Evolutionary conservation across 1,140 invertebrate species (phyloP), one percentile per base, ranked within the genome.

Genomic region (Drosophila novamexicana): DNA sequence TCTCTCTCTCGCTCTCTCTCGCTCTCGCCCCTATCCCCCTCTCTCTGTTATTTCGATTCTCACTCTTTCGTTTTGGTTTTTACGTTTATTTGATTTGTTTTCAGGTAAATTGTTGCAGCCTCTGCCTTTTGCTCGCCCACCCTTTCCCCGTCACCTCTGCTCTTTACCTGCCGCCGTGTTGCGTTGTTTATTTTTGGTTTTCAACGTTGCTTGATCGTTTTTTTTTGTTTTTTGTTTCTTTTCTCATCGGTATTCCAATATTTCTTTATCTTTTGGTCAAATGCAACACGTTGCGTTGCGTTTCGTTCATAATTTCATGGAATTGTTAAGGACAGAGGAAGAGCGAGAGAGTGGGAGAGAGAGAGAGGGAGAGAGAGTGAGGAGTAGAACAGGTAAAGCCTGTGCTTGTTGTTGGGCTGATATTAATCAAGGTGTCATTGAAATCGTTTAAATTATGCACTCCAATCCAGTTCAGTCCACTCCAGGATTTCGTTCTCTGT

Each of bases 341-440:
- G 40, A 37, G 49, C 39, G 14, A 50, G 44, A 39, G 59, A 52
- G 34, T 22, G n/a, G 42, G 40, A 47, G 42, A 4, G 53, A 10
- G 18, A 1, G 14, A 22, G 22, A 22, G 14, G 45, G 47, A 44
- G 61, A 50, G 37, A 32, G 29, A 12, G 37, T 1, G 44, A 9
- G 22, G 12, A 12, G 57, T 39, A 39, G 42, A 66, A 72, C 75
- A 77, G 75, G 66, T 69, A 75, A 57, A 74, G 77, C 61, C 81
- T 73, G 86, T 59, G 75, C 81, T 91, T 91, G 22, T 57, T 57
- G 54, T 14, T 58, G 57, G 14, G 47, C 29, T 59, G 84, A 91
- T 91, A 91, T 91, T 91, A 91, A 91, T 91, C 89, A 91, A 91
- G 81, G 89, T 91, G 89, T 91, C 89, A 91, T 89, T 91, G 89